Base-by-base conservation (phyloP, 2,113 vertebrate species). In the Eidolon helvum region DNA sequence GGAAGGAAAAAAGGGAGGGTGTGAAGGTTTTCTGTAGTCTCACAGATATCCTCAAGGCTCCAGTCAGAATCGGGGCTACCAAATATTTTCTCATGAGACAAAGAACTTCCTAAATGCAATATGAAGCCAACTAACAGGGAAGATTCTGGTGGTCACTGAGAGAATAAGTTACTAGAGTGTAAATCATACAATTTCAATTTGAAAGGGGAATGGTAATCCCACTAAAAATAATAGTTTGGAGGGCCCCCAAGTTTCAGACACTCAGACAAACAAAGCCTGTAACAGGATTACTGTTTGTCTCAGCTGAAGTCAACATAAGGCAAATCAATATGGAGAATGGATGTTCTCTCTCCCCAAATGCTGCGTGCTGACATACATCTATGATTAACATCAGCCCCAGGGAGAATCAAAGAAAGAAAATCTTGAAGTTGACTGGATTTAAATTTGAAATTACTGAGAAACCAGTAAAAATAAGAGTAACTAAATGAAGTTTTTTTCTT, bases 401-500 rank as follows among this genome's bases (percentile, higher is more conserved):
- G 19, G 50, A 50, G 11, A 91, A 63, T 72, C 55, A 61, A 12
- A 30, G 2, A 5, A 11, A 9, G 24, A 10, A 61, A 79, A 50
- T 86, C 19, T 53, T 86, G n/a, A 78, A 91, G 43, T 57, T 88
- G 68, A 78, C 40, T 87, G 19, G 24, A 89, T 61, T 93, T 86
- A 87, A 91, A 97, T 74, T 93, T 69, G 82, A 93, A 63, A 89
- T 83, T 48, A 77, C 45, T 65, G 65, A 50, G 26, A 94, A 91
- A 78, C 8, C 72, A 85, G 43, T 86, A 89, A 86, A 94, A 84
- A n/a, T 35, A 0, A 72, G 65, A 84, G 35, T 86, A 86, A 78
- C 24, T 85, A 95, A 93, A 92, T 85, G 30, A 96, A 71, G 24
- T 71, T 93, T 96, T 45, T 50, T 93, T 21, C 24, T 90, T 92